phyloP scores from a whole-genome alignment of 2,888 invertebrate genomes.

The Acleris laterana region DNA sequence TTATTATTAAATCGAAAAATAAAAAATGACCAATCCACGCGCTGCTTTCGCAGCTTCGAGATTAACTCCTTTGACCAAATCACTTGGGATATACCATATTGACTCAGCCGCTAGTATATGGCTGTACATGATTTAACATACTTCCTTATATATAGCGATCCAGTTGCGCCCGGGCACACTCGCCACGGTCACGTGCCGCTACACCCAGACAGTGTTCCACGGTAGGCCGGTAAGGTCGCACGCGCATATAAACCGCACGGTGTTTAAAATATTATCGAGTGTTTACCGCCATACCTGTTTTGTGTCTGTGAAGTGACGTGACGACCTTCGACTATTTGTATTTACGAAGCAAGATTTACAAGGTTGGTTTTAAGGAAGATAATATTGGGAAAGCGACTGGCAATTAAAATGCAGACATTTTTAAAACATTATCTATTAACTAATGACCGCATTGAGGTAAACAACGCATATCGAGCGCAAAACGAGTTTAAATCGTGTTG shows the following conservation, averaged over 20 bases:
- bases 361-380: conserved; percentile 27
- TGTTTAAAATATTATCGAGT: conserved; percentile 1
- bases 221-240: conserved; percentile 42
- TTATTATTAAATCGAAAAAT: too few species aligned
- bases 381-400: too few species aligned
- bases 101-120: conserved; percentile 4
- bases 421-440: too few species aligned
- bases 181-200: conserved; percentile 54
- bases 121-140: conserved; percentile 30
- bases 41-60: too few species aligned
- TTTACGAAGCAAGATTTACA: conserved; percentile 35
- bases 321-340: conserved; percentile 18
- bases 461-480: too few species aligned
- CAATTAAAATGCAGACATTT: too few species aligned
- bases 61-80: too few species aligned
- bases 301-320: conserved; percentile 6
- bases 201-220: conserved; percentile 49
- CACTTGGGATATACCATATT: conserved; percentile 21
- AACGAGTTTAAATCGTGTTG: too few species aligned
- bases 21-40: too few species aligned
- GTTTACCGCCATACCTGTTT: conserved; percentile 17
- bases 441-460: too few species aligned
- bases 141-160: conserved; percentile 48
- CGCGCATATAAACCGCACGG: conserved; percentile 40
- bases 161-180: conserved; percentile 51